Conservation (phyloP, 2,888 invertebrate genomes). For the Zhuqinia jingwanae region DNA sequence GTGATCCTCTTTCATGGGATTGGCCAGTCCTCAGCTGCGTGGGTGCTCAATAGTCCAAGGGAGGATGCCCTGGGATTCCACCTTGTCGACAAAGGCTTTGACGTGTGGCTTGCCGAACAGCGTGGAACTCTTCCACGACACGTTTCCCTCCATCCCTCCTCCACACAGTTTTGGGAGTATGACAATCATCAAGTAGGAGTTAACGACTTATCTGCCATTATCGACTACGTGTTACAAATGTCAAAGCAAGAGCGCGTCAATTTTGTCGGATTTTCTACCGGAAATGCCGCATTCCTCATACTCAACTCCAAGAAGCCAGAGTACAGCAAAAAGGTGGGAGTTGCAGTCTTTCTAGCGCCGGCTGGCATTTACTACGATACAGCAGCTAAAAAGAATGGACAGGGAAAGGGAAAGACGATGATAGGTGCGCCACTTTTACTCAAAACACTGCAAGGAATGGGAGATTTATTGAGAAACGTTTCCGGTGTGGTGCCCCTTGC, state of each 20-base stretch:
- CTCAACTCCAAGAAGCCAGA: slow-evolving; percentile 16
- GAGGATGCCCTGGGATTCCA: slow-evolving; percentile 82
- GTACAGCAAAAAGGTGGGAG: slow-evolving; percentile 27
- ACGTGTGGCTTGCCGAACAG: slow-evolving; percentile 84
- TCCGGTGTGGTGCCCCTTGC: slow-evolving; percentile 42
- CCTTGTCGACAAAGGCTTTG: slow-evolving; percentile 81
- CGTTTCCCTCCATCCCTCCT: slow-evolving; percentile 80
- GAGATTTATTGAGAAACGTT: not conserved
- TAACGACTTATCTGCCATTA: slow-evolving; percentile 15
- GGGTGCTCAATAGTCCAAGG: slow-evolving; percentile 86
- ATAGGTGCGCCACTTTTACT: not conserved
- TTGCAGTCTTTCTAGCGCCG: slow-evolving; percentile 20
- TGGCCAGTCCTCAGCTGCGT: slow-evolving; percentile 88
- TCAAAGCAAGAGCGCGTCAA: not conserved
- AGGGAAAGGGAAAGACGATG: not conserved
- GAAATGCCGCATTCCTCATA: slow-evolving; percentile 25
- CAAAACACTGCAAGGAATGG: not conserved
- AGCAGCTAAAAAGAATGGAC: not conserved
- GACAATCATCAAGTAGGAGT: slow-evolving; percentile 74
- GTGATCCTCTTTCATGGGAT: slow-evolving; percentile 83
- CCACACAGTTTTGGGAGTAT: slow-evolving; percentile 81
- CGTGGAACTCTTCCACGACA: slow-evolving; percentile 83
- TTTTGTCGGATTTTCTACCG: slow-evolving; percentile 39
- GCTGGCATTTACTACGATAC: slow-evolving; percentile 27
- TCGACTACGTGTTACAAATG: not conserved